Evolutionary conservation across 2,113 vertebrate genomes (phyloP).

Genomic region (Apaloderma vittatum): DNA sequence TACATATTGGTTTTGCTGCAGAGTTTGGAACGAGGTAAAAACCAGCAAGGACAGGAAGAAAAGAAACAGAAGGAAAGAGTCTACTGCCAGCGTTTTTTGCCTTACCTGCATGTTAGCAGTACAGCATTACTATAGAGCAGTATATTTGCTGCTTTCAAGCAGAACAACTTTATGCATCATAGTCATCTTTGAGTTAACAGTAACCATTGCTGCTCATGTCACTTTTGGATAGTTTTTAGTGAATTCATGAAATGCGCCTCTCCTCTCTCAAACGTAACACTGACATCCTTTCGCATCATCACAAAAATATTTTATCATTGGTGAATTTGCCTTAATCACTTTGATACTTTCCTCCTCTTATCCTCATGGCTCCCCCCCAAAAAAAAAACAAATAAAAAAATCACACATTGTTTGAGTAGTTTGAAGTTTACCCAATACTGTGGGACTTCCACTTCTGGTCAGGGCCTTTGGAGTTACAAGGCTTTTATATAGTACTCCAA

Average conservation of each 20-base stretch:
- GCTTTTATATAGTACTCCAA: neutral
- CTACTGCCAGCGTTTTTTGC: neutral
- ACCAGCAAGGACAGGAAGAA: neutral
- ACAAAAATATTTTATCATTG: neutral
- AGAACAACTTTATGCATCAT: neutral
- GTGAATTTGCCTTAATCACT: neutral
- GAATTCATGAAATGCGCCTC: neutral
- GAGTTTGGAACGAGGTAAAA: accelerated
- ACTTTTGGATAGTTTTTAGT: neutral
- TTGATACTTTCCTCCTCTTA: too few species aligned
- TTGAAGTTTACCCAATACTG: neutral
- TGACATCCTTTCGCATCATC: accelerated
- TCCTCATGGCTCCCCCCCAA: too few species aligned
- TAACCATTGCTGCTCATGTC: neutral
- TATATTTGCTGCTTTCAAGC: neutral
- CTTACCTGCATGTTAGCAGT: neutral
- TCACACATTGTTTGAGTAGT: too few species aligned
- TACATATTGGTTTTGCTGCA: neutral
- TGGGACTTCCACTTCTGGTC: neutral
- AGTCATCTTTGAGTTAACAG: neutral
- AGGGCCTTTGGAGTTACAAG: neutral
- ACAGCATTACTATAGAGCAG: neutral
- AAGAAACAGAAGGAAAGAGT: neutral
- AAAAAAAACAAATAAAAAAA: too few species aligned
- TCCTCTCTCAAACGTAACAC: neutral